Conservation (phyloP, 2,113 vertebrate species). For the Pseudonaja textilis region DNA sequence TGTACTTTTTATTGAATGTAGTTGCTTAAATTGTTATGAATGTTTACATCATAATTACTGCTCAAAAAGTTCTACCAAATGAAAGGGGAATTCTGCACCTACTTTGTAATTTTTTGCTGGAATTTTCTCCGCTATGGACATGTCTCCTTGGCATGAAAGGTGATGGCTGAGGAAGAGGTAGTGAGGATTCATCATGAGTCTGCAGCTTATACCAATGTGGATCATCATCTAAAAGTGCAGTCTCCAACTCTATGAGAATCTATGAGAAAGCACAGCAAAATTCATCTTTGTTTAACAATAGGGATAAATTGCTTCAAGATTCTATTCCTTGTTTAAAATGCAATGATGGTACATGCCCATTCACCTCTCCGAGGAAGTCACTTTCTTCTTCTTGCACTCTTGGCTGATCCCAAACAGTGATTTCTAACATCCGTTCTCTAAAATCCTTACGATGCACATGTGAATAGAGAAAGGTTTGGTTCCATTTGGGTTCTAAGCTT, state of each 20-base stretch:
- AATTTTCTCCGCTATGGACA: constrained; percentile 85
- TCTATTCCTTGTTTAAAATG: neutral
- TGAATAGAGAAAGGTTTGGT: constrained; percentile 96
- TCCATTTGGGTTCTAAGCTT: constrained; percentile 95
- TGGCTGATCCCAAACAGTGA: constrained; percentile 98
- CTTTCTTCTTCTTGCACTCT: constrained; percentile 96
- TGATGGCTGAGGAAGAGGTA: constrained; percentile 97
- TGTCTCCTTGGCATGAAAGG: constrained; percentile 95
- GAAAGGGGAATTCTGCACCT: constrained; percentile 62
- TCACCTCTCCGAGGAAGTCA: constrained; percentile 97
- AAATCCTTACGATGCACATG: constrained; percentile 97
- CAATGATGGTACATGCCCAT: neutral
- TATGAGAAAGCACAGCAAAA: constrained; percentile 60
- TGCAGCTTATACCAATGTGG: constrained; percentile 98
- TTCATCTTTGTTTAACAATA: constrained; percentile 32
- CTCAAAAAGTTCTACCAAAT: neutral
- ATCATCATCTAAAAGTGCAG: constrained; percentile 91
- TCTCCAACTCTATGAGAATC: constrained; percentile 97
- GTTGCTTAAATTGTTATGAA: neutral
- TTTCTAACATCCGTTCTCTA: constrained; percentile 96
- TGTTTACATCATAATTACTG: neutral
- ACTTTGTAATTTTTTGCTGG: constrained; percentile 98
- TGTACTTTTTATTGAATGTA: neutral
- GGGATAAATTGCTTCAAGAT: neutral
- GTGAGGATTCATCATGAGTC: constrained; percentile 92